These are phyloP conservation scores for Pygmarrhopalites habei DNA, from an alignment of 1,140 invertebrate species.

Conservation along the genomic window DNA sequence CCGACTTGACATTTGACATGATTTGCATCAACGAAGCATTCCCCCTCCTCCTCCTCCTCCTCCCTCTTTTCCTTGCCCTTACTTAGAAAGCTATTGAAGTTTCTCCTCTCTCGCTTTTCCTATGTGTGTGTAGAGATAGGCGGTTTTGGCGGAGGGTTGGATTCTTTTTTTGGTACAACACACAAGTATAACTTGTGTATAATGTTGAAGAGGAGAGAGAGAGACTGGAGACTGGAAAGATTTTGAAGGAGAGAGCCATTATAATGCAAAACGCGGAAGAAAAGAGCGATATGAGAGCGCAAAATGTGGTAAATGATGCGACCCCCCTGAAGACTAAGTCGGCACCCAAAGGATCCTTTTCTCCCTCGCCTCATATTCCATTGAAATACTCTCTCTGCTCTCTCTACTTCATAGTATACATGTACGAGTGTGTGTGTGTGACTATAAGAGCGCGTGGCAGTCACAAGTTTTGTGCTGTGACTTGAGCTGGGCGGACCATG, in stretches of 20 bases:
- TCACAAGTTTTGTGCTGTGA: too few species aligned
- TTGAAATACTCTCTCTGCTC: constrained; percentile 3
- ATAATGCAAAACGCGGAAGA: constrained; percentile 35
- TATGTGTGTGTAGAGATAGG: too few species aligned
- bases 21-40: constrained; percentile 31
- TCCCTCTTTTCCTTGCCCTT: background rate
- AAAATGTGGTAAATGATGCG: constrained; percentile 38
- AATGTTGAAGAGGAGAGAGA: too few species aligned
- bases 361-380: background rate
- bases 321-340: constrained; percentile 33
- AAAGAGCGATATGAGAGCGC: constrained; percentile 32
- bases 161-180: too few species aligned
- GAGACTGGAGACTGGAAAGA: background rate
- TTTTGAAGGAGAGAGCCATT: constrained; percentile 23
- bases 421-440: too few species aligned
- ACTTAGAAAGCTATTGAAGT: background rate
- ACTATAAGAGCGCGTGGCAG: too few species aligned
- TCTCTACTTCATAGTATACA: too few species aligned
- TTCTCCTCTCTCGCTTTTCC: background rate
- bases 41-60: background rate
- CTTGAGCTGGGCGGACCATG: too few species aligned
- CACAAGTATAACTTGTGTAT: too few species aligned
- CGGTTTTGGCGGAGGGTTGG: too few species aligned
- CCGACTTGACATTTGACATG: constrained; percentile 37
- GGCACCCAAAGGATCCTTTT: constrained; percentile 22